Percentiles rank a stretch among this genome's conserved stretches.
phyloP scores from a whole-genome alignment of 2,113 vertebrate species.

The Limanda limanda region DNA sequence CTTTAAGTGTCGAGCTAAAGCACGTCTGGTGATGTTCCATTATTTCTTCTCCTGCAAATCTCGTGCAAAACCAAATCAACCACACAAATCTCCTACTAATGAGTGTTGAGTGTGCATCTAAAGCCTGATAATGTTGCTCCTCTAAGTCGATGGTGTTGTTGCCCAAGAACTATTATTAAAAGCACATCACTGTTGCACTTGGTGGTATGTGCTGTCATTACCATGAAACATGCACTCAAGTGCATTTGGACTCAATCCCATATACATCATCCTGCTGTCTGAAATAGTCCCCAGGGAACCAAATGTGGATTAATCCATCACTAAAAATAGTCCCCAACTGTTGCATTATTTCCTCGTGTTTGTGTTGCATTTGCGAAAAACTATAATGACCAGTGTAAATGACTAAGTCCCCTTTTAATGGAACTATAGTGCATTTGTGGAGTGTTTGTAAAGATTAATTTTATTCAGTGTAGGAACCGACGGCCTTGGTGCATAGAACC shows the following conservation, averaged over 20 bases:
- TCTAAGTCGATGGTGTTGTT: background rate
- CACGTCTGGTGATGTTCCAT: background rate
- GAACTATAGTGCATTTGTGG: too few relatives aligned
- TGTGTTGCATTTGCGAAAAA: background rate
- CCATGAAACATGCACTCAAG: background rate
- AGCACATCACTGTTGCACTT: background rate
- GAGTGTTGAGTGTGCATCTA: background rate
- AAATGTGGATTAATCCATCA: background rate
- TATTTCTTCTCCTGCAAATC: background rate
- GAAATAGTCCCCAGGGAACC: background rate
- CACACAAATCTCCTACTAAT: too few relatives aligned
- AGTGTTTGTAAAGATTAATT: too few relatives aligned
- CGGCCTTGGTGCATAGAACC: too few relatives aligned
- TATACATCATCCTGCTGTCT: background rate
- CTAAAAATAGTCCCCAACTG: slow-evolving; percentile 4
- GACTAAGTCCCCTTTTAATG: too few relatives aligned
- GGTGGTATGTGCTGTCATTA: background rate
- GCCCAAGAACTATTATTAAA: background rate
- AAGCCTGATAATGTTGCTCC: background rate
- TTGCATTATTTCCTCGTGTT: background rate
- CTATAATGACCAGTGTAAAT: too few relatives aligned
- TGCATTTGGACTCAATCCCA: background rate
- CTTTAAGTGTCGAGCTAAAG: too few relatives aligned
- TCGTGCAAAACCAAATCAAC: background rate
- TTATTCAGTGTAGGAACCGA: too few relatives aligned